Base-by-base conservation (phyloP, 1,140 invertebrate genomes). In the Hestina assimilis region DNA sequence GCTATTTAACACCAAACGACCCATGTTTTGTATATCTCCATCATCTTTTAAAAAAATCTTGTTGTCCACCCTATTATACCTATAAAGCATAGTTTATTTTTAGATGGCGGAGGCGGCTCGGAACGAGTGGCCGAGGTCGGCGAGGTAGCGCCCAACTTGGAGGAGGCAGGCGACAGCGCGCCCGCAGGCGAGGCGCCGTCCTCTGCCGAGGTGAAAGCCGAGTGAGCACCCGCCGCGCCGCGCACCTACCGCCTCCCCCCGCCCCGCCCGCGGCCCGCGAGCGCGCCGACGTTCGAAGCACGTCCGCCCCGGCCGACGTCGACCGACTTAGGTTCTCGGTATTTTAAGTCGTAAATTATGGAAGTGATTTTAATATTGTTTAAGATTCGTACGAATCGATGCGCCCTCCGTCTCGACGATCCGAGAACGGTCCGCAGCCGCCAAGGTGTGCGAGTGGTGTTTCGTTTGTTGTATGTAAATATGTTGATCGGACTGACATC, bases 291-390 rank as follows among this genome's bases (percentile, higher is more conserved):
- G 56, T 60, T 31, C 53, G 50, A 47, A 17, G 54, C 59, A 52
- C 53, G 58, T 45, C 47, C 55, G 54, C 50, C 24, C 42, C 46
- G 23, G 41, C 41, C 26, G 53, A 62, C 63, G 62, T 66, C 69
- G 63, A 63, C 54, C 50, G 64, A 70, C 62, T 75, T 81, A 75
- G 62, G 63, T 71, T 79, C 79, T 82, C 75, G 76, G 72, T 87
- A 83, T 79, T 77, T 74, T 81, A 82, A 79, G 78, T 81, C 79
- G 72, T 87, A 83, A 87, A 87, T 87, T 87, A 82, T 82, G 71
- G 66, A 87, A 84, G 81, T 86, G 78, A 83, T 79, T 71, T 38
- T 82, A 80, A 74, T 68, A 72, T 77, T 72, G 75, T 76, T 76
- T 73, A 78, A 74, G 72, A 70, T 70, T 74, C 59, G 62, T 67